Evolutionary conservation across 2,797 vertebrate species (phyloP).

Genomic region (Tachyglossus aculeatus): DNA sequence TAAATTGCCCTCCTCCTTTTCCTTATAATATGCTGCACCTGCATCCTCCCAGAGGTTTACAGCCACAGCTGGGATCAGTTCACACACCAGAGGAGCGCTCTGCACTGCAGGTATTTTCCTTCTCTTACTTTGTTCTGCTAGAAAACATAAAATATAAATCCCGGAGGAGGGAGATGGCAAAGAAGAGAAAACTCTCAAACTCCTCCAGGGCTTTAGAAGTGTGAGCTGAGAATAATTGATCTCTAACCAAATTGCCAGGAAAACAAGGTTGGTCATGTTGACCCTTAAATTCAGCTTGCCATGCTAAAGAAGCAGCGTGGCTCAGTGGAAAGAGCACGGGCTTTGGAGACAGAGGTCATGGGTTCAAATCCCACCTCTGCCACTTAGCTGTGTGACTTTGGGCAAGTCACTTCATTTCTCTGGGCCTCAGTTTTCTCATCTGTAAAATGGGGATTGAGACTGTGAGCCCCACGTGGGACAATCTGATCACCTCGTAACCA

Average conservation of each 20-base stretch:
- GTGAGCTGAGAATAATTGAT: slow-evolving; percentile 4
- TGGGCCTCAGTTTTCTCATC: too few species aligned
- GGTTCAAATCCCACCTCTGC: too few species aligned
- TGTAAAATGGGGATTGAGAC: too few species aligned
- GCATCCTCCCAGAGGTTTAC: not conserved
- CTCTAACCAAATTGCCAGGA: slow-evolving; percentile 34
- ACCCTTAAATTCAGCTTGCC: too few species aligned
- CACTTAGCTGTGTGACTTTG: too few species aligned
- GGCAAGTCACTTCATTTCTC: too few species aligned
- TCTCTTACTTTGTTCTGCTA: slow-evolving; percentile 23
- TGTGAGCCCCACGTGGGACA: too few species aligned
- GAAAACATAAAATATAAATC: slow-evolving; percentile 18
- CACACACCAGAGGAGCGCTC: not conserved
- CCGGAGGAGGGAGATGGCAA: not conserved
- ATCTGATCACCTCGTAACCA: too few species aligned
- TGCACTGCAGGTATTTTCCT: not conserved
- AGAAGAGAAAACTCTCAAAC: slow-evolving; percentile 33
- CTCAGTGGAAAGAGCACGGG: too few species aligned
- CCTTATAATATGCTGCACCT: not conserved
- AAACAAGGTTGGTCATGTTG: slow-evolving; percentile 28
- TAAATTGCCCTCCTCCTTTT: not conserved
- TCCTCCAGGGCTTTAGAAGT: slow-evolving; percentile 40
- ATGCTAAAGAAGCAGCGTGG: too few species aligned
- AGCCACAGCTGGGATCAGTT: not conserved
- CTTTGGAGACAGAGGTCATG: too few species aligned